phyloP scores from a whole-genome alignment of 2,113 vertebrate genomes.

The Tachycineta bicolor region DNA sequence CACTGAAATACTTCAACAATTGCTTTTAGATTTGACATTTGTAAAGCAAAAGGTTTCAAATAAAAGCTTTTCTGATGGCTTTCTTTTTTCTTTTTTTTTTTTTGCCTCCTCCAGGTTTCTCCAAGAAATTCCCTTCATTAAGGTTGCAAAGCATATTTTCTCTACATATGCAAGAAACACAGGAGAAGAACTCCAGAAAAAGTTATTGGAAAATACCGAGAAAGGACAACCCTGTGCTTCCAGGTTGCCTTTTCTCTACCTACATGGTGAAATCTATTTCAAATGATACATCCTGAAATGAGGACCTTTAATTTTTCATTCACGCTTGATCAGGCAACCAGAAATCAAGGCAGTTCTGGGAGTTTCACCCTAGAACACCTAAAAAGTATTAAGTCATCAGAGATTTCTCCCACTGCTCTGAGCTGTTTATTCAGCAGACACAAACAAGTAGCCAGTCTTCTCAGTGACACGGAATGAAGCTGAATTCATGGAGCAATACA shows the following conservation, averaged over 20 bases:
- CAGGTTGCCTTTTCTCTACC: not conserved
- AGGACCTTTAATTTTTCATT: not conserved
- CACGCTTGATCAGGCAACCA: not conserved
- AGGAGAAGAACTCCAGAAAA: not conserved
- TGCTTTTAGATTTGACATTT: not conserved
- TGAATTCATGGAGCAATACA: not conserved
- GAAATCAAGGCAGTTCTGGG: not conserved
- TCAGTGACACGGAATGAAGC: not conserved
- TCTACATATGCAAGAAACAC: not conserved
- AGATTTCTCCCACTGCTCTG: not conserved
- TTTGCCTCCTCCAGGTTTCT: not conserved
- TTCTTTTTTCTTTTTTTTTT: too few species aligned
- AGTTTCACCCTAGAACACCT: not conserved
- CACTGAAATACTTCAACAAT: conserved; percentile 5
- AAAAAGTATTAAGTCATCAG: not conserved
- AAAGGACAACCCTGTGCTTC: not conserved
- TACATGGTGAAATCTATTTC: not conserved
- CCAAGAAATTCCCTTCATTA: not conserved
- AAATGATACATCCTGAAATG: not conserved
- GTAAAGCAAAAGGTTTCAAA: not conserved
- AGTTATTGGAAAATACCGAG: not conserved
- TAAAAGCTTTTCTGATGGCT: not conserved
- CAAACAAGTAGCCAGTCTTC: conserved; percentile 68
- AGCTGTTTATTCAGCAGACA: conserved; percentile 49
- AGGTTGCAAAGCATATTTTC: not conserved